Conservation (phyloP, 2,888 invertebrate genomes). For the Matsumyia berberina region DNA sequence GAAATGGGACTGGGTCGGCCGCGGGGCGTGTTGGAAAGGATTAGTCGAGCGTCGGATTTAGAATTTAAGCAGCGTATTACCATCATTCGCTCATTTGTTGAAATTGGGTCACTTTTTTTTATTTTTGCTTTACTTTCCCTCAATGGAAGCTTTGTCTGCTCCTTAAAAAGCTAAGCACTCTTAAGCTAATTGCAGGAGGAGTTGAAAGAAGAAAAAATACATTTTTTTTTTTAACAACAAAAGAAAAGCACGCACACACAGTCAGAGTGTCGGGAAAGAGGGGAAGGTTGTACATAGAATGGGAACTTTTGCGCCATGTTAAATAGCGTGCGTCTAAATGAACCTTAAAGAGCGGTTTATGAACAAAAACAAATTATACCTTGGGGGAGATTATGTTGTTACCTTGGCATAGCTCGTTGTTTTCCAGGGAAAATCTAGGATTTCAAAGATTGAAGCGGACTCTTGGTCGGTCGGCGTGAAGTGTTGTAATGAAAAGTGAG, state of each 20-base stretch:
- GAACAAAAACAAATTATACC: conserved; percentile 45
- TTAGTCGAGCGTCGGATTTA: conserved; percentile 53
- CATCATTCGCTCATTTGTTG: conserved; percentile 70
- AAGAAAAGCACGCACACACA: conserved; percentile 28
- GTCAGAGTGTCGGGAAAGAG: not conserved
- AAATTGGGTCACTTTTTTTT: conserved; percentile 73
- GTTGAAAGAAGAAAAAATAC: not conserved
- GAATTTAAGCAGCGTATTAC: conserved; percentile 67
- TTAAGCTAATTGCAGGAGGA: conserved; percentile 70
- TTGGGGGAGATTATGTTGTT: conserved; percentile 52
- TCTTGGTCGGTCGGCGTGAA: not conserved
- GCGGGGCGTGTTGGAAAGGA: conserved; percentile 31
- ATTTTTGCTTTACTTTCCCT: conserved; percentile 37
- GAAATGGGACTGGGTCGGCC: not conserved
- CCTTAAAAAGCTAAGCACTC: conserved; percentile 57
- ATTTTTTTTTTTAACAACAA: conserved; percentile 22
- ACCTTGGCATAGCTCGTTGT: conserved; percentile 20
- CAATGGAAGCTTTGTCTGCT: conserved; percentile 39
- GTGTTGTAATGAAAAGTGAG: conserved; percentile 11
- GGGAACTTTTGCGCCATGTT: conserved; percentile 36
- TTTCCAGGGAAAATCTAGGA: conserved; percentile 35
- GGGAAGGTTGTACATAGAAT: conserved; percentile 24
- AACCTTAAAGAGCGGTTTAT: conserved; percentile 54
- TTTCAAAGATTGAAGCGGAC: conserved; percentile 23
- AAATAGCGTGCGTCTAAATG: conserved; percentile 71